Evolutionary conservation across 1,140 invertebrate species (phyloP).

Genomic region (Tribolium castaneum): DNA sequence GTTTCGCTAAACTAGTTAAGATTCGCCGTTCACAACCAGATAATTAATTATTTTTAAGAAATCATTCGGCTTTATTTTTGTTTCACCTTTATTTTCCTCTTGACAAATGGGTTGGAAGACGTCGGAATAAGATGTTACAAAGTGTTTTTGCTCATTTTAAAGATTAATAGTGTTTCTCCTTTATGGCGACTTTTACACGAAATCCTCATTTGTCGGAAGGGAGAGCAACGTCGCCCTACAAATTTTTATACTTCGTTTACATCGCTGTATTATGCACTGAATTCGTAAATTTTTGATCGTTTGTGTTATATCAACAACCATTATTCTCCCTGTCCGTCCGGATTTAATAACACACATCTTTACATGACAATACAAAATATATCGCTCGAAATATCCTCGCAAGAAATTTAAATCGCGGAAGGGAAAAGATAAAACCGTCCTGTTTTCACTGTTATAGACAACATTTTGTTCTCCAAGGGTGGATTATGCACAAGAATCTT

Average conservation of each 20-base stretch:
- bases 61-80: not conserved
- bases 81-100: conserved; percentile 18
- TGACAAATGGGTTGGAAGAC: conserved; percentile 36
- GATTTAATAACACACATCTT: conserved; percentile 9
- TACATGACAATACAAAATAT: conserved; percentile 27
- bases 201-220: conserved; percentile 21
- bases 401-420: conserved; percentile 14
- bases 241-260: conserved; percentile 33
- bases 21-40: not conserved
- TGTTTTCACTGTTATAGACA: not conserved
- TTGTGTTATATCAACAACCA: not conserved
- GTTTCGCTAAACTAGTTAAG: not conserved
- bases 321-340: conserved; percentile 12
- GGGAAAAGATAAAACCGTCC: not conserved
- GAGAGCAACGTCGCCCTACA: conserved; percentile 13
- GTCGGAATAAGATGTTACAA: conserved; percentile 41
- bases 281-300: conserved; percentile 30
- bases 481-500: not conserved
- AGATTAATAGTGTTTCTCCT: conserved; percentile 38
- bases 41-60: conserved; percentile 19
- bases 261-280: not conserved
- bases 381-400: not conserved
- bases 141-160: conserved; percentile 40
- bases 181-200: conserved; percentile 31
- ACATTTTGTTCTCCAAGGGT: not conserved